Evolutionary conservation across 2,797 vertebrate genomes (phyloP).

Genomic region (Petrocephalus sullivani): DNA sequence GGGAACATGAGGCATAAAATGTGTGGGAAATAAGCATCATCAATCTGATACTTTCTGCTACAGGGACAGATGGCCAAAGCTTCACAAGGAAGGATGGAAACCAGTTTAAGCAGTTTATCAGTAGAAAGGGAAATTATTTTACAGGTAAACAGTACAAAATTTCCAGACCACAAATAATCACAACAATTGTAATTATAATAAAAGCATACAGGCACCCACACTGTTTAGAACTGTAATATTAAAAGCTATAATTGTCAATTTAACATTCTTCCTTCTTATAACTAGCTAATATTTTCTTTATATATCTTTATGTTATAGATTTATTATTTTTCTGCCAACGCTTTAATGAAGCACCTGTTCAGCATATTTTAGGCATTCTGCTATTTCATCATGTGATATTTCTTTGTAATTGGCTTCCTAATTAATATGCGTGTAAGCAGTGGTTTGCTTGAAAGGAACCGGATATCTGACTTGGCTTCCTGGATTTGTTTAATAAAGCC

Average conservation of each 20-base stretch:
- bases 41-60: not conserved
- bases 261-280: not conserved
- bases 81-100: not conserved
- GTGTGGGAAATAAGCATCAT: not conserved
- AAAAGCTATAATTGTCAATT: not conserved
- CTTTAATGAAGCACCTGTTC: not conserved
- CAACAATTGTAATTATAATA: not conserved
- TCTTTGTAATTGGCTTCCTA: not conserved
- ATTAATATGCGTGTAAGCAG: not conserved
- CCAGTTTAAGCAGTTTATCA: not conserved
- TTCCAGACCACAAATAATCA: not conserved
- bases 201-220: not conserved
- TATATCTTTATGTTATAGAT: not conserved
- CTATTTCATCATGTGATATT: not conserved
- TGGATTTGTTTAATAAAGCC: conserved; percentile 14
- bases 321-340: not conserved
- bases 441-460: not conserved
- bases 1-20: not conserved
- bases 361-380: not conserved
- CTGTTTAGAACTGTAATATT: not conserved
- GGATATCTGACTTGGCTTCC: not conserved
- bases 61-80: not conserved
- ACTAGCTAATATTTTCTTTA: not conserved
- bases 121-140: not conserved
- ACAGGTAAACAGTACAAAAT: not conserved